Conservation (phyloP, 2,888 invertebrate species). For the Rhamnusium bicolor region DNA sequence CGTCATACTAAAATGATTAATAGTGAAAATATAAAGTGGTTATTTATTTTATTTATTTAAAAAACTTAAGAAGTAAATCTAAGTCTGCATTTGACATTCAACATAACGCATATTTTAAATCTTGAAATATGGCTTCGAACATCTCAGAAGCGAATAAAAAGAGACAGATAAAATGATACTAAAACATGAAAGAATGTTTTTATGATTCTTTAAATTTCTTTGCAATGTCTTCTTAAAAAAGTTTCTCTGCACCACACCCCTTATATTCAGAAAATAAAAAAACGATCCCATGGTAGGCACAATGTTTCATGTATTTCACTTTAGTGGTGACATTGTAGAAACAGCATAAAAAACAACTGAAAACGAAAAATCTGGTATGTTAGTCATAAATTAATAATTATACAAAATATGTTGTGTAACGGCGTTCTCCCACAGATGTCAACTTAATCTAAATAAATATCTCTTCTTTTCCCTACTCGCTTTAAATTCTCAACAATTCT, state of each 20-base stretch:
- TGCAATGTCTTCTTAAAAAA: constrained; percentile 5
- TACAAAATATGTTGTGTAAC: constrained; percentile 58
- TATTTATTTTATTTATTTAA: constrained; percentile 66
- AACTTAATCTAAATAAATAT: constrained; percentile 67
- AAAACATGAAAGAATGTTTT: constrained; percentile 33
- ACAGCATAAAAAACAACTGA: constrained; percentile 26
- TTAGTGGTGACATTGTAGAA: constrained; percentile 4
- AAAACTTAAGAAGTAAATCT: constrained; percentile 64
- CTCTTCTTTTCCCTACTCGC: constrained; percentile 62
- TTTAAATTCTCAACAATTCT: constrained; percentile 64
- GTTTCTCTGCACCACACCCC: constrained; percentile 1
- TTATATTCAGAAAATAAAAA: constrained; percentile 20
- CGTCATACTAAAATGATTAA: constrained; percentile 63
- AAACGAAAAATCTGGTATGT: constrained; percentile 48
- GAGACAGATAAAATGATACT: constrained; percentile 40
- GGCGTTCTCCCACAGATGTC: constrained; percentile 63
- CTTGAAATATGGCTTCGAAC: constrained; percentile 63
- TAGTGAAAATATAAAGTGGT: constrained; percentile 56
- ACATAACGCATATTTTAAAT: constrained; percentile 67
- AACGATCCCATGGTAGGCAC: constrained; percentile 2
- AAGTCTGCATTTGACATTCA: constrained; percentile 63
- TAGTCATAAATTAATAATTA: constrained; percentile 61
- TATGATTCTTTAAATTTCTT: constrained; percentile 21
- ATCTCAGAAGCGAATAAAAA: constrained; percentile 46
- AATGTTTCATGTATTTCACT: constrained; percentile 21